These are phyloP conservation scores for Trypoxylus dichotomus DNA, from an alignment of 1,140 invertebrate genomes.

Conservation along the genomic window DNA sequence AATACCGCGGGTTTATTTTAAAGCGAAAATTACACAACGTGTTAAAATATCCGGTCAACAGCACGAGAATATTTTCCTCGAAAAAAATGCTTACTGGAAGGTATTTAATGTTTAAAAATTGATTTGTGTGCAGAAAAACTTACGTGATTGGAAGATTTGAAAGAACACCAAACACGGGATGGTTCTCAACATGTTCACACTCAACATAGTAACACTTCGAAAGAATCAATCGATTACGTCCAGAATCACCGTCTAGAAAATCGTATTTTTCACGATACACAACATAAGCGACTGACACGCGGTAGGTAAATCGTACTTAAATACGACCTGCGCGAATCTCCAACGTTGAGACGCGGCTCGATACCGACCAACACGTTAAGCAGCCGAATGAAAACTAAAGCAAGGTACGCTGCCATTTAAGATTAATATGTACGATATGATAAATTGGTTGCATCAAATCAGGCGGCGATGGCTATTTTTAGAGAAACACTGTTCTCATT, in stretches of 20 bases:
- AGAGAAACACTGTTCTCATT: neutral
- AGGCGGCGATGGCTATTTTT: slow-evolving; percentile 13
- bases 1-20: neutral
- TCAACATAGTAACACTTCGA: neutral
- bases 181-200: neutral
- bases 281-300: neutral
- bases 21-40: neutral
- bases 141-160: neutral
- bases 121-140: neutral
- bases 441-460: slow-evolving; percentile 20
- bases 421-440: slow-evolving; percentile 13
- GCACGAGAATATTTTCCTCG: neutral
- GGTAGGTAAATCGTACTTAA: neutral
- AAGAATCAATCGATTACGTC: neutral
- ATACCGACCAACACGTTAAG: neutral
- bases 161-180: neutral
- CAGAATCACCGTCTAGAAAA: neutral
- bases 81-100: neutral
- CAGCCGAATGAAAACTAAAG: neutral
- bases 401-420: neutral
- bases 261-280: neutral
- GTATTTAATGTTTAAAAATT: neutral
- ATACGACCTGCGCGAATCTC: neutral
- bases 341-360: neutral
- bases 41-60: neutral